phyloP scores from a whole-genome alignment of 2,888 invertebrate genomes.

The Lasioglossum calceatum region DNA sequence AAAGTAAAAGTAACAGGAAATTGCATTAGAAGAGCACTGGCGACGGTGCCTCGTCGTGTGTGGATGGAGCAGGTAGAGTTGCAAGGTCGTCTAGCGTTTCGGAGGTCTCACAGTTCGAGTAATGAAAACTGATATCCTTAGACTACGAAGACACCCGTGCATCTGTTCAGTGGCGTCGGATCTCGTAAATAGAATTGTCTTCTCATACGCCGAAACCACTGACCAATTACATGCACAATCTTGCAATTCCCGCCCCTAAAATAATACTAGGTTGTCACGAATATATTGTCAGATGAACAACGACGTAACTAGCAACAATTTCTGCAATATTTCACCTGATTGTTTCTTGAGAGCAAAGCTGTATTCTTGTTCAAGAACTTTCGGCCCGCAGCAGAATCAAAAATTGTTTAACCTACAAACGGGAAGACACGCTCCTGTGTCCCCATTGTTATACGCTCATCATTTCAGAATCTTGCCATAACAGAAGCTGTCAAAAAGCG shows the following conservation, averaged over 20 bases:
- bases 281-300: not conserved
- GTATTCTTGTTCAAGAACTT: not conserved
- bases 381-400: not conserved
- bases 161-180: slow-evolving; percentile 20
- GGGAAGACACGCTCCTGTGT: not conserved
- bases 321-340: not conserved
- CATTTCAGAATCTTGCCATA: not conserved
- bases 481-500: not conserved
- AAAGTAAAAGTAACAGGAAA: slow-evolving; percentile 63
- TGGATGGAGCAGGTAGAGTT: slow-evolving; percentile 39
- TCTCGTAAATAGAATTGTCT: slow-evolving; percentile 24
- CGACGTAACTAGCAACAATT: not conserved
- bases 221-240: not conserved
- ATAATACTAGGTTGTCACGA: not conserved
- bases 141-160: slow-evolving; percentile 11
- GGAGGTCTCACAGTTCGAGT: slow-evolving; percentile 32
- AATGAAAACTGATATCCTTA: slow-evolving; percentile 58
- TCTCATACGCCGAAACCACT: not conserved
- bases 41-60: not conserved
- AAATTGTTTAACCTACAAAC: not conserved
- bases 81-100: slow-evolving; percentile 52
- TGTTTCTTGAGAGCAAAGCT: not conserved
- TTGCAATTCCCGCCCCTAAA: not conserved
- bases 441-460: not conserved
- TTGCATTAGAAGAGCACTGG: slow-evolving; percentile 51